A percentile compares a stretch with the other conserved stretches of the same genome.
Evolutionary conservation across 2,113 vertebrate genomes (phyloP).

Genomic region (Oreochromis spilurus): DNA sequence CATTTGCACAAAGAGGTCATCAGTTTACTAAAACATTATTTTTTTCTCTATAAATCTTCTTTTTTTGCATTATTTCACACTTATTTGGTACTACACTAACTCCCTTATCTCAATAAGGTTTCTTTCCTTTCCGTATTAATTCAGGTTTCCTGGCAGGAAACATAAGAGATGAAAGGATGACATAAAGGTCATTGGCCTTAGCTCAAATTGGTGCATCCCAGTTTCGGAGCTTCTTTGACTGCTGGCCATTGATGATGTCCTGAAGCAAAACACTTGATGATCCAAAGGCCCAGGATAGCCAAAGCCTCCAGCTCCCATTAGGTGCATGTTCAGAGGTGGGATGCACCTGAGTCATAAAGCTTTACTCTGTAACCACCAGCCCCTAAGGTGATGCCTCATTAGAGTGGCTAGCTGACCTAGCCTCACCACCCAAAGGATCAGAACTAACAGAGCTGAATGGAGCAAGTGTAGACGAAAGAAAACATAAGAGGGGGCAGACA

Average conservation of each 20-base stretch:
- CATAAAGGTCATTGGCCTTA: neutral
- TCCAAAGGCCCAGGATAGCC: neutral
- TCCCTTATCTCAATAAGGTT: neutral
- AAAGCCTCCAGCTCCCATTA: neutral
- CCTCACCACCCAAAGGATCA: neutral
- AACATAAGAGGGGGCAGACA: neutral
- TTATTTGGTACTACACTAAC: neutral
- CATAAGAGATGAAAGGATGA: neutral
- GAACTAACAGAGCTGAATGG: slow-evolving; percentile 32
- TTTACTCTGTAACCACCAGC: slow-evolving; percentile 24
- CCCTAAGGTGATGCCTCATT: slow-evolving; percentile 11
- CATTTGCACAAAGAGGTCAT: neutral
- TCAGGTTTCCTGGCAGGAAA: neutral
- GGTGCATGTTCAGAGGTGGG: slow-evolving; percentile 25
- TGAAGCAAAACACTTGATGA: neutral
- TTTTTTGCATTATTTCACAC: neutral
- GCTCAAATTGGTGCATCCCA: neutral
- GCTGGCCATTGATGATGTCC: neutral
- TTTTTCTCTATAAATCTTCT: neutral
- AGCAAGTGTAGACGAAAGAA: slow-evolving; percentile 16
- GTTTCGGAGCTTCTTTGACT: neutral
- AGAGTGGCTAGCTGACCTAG: slow-evolving; percentile 15
- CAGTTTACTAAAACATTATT: neutral
- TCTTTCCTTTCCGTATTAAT: neutral
- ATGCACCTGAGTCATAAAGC: slow-evolving; percentile 49